Conservation (phyloP, 2,797 vertebrate species). For the Esox lucius region DNA sequence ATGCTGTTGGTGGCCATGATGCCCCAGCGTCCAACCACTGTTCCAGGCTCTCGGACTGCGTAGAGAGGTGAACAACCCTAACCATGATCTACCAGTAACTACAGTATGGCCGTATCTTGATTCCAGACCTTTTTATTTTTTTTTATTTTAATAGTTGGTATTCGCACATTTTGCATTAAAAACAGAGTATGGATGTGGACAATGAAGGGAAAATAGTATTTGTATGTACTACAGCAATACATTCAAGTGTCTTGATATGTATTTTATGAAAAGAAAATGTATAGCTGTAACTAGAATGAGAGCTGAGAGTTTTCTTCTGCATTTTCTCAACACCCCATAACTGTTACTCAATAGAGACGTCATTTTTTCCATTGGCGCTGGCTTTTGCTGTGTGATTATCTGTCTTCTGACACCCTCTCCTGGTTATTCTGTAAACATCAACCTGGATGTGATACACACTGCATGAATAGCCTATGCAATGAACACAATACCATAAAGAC, state of each 20-base stretch:
- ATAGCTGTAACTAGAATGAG: background rate
- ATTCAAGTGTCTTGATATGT: background rate
- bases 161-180: background rate
- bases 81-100: background rate
- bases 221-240: background rate
- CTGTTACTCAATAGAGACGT: background rate
- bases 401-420: slow-evolving; percentile 66
- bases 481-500: background rate
- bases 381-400: slow-evolving; percentile 27
- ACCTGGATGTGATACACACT: background rate
- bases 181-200: background rate
- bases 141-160: background rate
- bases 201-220: background rate
- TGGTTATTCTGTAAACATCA: slow-evolving; percentile 37
- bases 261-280: background rate
- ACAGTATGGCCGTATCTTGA: background rate
- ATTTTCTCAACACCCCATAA: slow-evolving; percentile 8
- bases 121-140: background rate
- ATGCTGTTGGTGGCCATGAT: slow-evolving; percentile 94
- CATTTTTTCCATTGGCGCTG: slow-evolving; percentile 18
- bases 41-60: slow-evolving; percentile 88
- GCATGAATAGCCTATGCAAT: background rate
- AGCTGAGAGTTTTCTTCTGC: slow-evolving; percentile 14
- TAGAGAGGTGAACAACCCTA: background rate
- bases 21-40: slow-evolving; percentile 94